Evolutionary conservation across 1,140 invertebrate species (phyloP).

Genomic region (Andrena cerasifolii): DNA sequence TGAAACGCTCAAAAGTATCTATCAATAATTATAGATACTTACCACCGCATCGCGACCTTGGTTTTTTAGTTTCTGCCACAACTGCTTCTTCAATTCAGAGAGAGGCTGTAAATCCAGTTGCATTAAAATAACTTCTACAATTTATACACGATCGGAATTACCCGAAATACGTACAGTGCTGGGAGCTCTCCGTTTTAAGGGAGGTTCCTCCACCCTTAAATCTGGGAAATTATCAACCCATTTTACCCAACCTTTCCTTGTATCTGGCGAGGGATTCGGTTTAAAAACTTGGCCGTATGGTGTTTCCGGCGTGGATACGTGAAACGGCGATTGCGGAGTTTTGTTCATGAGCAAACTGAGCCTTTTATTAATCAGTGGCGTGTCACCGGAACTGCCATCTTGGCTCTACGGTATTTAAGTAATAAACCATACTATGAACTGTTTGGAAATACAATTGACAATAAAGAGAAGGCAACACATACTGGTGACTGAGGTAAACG

Average conservation of each 20-base stretch:
- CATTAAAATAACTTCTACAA: not conserved
- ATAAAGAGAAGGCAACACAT: not conserved
- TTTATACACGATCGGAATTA: conserved; percentile 58
- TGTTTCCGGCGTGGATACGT: conserved; percentile 83
- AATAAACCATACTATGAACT: not conserved
- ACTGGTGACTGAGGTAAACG: conserved; percentile 57
- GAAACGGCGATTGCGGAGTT: conserved; percentile 73
- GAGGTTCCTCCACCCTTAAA: conserved; percentile 71
- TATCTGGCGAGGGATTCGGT: conserved; percentile 81
- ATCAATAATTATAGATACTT: conserved; percentile 13
- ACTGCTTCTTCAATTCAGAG: conserved; percentile 80
- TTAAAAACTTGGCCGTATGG: conserved; percentile 82
- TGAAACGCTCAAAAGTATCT: not conserved
- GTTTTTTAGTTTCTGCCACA: conserved; percentile 72
- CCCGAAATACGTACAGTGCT: conserved; percentile 79
- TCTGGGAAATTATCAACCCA: conserved; percentile 82
- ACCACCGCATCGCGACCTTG: conserved; percentile 26
- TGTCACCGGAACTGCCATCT: conserved; percentile 41
- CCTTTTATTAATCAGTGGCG: conserved; percentile 75
- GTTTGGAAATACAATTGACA: not conserved
- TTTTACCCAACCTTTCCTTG: conserved; percentile 81
- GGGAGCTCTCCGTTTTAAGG: conserved; percentile 71
- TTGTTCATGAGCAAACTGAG: conserved; percentile 65
- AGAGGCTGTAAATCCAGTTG: conserved; percentile 79
- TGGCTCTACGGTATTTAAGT: conserved; percentile 41